Evolutionary conservation across 2,113 vertebrate genomes (phyloP).

Genomic region (Chloropsis cyanopogon): DNA sequence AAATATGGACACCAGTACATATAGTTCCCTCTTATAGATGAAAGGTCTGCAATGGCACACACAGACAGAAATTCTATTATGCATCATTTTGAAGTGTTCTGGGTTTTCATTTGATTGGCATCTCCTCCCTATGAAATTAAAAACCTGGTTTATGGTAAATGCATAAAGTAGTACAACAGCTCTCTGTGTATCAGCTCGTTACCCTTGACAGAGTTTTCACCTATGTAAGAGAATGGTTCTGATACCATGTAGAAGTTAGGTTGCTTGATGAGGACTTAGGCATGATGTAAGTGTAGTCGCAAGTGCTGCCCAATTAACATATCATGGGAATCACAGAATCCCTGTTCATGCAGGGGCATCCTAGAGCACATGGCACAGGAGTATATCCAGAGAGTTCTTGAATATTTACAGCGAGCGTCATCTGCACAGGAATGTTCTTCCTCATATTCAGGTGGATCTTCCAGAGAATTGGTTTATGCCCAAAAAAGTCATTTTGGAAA

Average conservation of each 20-base stretch:
- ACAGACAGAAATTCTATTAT: not conserved
- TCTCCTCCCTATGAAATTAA: not conserved
- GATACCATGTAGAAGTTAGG: not conserved
- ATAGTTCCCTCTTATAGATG: not conserved
- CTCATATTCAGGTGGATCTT: not conserved
- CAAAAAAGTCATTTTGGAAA: not conserved
- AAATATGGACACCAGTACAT: not conserved
- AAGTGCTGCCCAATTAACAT: not conserved
- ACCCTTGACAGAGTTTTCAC: not conserved
- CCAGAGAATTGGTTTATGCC: not conserved
- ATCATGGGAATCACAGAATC: not conserved
- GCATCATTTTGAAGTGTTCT: not conserved
- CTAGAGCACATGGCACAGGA: not conserved
- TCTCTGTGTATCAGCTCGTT: not conserved
- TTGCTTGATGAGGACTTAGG: not conserved
- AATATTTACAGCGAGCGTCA: not conserved
- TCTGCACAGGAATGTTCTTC: not conserved
- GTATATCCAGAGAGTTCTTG: not conserved
- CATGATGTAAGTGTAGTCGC: accelerated
- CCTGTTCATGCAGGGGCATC: not conserved
- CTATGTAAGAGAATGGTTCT: not conserved
- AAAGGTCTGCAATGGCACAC: not conserved
- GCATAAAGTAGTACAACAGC: not conserved
- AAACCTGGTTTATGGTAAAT: not conserved
- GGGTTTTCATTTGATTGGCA: not conserved